A percentile compares a stretch with the other conserved stretches of the same genome.
Conservation (phyloP, 2,797 vertebrate species). For the Centroberyx gerrardi region DNA sequence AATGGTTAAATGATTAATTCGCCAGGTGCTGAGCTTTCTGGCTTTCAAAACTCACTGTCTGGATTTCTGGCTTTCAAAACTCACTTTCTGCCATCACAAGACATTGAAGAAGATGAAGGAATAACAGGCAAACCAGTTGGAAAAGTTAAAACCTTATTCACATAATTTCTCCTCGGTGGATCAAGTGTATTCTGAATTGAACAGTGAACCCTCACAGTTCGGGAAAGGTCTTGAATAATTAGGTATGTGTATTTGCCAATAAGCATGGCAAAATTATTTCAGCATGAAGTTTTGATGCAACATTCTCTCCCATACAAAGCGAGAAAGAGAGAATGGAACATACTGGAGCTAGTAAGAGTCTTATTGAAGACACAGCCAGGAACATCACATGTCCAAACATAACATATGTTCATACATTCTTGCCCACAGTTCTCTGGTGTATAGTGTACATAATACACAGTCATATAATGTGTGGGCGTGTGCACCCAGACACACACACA, state of each 20-base stretch:
- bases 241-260: too few relatives aligned
- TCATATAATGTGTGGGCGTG: constrained; percentile 27
- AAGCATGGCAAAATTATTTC: too few relatives aligned
- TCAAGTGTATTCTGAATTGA: not conserved
- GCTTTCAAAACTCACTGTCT: too few relatives aligned
- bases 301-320: not conserved
- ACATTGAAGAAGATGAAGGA: not conserved
- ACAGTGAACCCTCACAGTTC: too few relatives aligned
- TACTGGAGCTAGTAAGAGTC: not conserved
- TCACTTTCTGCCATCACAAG: too few relatives aligned
- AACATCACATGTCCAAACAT: constrained; percentile 28
- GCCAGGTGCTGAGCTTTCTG: too few relatives aligned
- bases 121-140: not conserved
- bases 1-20: too few relatives aligned
- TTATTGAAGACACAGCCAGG: constrained; percentile 33
- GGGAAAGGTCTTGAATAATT: not conserved
- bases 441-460: constrained; percentile 15
- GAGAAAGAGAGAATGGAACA: not conserved
- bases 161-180: not conserved
- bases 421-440: constrained; percentile 23
- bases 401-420: constrained; percentile 26
- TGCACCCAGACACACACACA: constrained; percentile 11
- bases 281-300: not conserved
- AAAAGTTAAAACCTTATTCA: not conserved
- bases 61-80: too few relatives aligned